These are phyloP conservation scores for Megaceryle alcyon DNA, from an alignment of 2,797 vertebrate species.

Conservation along the genomic window DNA sequence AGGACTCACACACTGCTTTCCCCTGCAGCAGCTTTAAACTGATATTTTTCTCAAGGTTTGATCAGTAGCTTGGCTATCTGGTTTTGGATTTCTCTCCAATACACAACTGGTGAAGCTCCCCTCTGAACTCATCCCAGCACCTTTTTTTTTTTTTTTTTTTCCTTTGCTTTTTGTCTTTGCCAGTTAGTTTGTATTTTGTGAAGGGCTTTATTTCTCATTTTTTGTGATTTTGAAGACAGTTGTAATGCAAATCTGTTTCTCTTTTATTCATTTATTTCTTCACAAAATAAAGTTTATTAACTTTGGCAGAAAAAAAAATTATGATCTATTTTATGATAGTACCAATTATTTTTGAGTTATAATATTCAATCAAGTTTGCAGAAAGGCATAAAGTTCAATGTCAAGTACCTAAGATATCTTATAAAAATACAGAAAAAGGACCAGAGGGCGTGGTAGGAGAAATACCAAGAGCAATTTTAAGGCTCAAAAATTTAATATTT, in stretches of 20 bases:
- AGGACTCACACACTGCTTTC: not conserved
- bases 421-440: not conserved
- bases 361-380: not conserved
- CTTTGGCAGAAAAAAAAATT: not conserved
- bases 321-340: not conserved
- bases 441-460: not conserved
- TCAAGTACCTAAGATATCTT: not conserved
- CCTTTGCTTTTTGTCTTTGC: not conserved
- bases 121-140: not conserved
- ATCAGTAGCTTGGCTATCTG: not conserved
- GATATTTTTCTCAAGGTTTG: not conserved
- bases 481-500: not conserved
- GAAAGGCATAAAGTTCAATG: not conserved
- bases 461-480: not conserved
- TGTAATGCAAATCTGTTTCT: not conserved
- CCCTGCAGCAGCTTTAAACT: not conserved
- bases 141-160: not conserved
- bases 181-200: not conserved
- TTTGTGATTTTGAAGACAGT: not conserved
- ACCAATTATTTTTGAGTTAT: not conserved
- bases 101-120: not conserved
- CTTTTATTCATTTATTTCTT: not conserved
- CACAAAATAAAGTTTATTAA: not conserved
- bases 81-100: not conserved
- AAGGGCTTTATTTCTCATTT: not conserved